phyloP scores from a whole-genome alignment of 2,888 invertebrate species.

The Pycnomerus fuliginosus region DNA sequence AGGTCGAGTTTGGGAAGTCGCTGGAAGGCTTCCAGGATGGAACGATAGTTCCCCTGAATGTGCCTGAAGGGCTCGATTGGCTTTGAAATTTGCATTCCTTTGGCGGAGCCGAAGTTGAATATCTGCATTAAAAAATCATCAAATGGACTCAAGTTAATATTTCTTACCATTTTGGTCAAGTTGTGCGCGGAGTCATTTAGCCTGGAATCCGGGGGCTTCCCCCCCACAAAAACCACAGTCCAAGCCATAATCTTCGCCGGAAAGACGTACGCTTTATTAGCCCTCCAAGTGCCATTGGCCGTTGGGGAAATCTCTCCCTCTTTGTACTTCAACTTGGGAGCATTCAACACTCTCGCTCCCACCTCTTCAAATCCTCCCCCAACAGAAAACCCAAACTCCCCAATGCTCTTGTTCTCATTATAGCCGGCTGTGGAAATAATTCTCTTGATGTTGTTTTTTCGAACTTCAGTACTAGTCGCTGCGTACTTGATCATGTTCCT shows the following conservation, averaged over 20 bases:
- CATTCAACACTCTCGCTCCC: conserved; percentile 71
- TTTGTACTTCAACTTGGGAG: conserved; percentile 75
- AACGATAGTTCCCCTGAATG: neutral
- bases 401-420: conserved; percentile 59
- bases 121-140: neutral
- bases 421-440: conserved; percentile 50
- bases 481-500: conserved; percentile 82
- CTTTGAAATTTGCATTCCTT: neutral
- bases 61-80: conserved; percentile 6
- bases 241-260: conserved; percentile 48
- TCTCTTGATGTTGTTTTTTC: conserved; percentile 78
- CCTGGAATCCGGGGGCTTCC: too few relatives aligned
- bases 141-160: neutral
- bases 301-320: conserved; percentile 40
- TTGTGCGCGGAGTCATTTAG: conserved; percentile 29
- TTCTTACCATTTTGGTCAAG: conserved; percentile 44
- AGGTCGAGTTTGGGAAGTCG: too few relatives aligned
- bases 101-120: neutral
- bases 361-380: conserved; percentile 72
- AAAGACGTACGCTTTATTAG: conserved; percentile 45
- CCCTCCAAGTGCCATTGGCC: conserved; percentile 54
- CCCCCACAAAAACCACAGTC: conserved; percentile 53
- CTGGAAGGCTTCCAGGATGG: too few relatives aligned
- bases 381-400: conserved; percentile 81
- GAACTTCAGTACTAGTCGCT: conserved; percentile 74